phyloP scores from a whole-genome alignment of 2,888 invertebrate genomes.

The Baronia brevicornis region DNA sequence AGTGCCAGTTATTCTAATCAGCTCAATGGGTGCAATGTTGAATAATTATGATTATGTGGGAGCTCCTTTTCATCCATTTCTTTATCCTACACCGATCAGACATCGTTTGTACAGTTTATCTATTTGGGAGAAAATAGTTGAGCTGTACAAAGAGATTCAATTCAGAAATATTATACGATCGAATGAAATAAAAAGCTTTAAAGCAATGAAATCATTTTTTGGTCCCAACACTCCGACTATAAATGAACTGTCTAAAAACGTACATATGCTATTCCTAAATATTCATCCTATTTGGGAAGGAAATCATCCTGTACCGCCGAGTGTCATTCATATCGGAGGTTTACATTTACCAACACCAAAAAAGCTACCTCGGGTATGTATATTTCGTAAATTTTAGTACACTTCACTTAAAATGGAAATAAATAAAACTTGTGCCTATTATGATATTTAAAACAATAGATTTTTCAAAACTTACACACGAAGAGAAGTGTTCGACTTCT shows the following conservation, averaged over 20 bases:
- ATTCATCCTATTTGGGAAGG: conserved; percentile 40
- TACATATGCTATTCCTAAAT: conserved; percentile 48
- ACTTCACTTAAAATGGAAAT: neutral
- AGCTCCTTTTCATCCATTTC: conserved; percentile 21
- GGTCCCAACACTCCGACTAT: conserved; percentile 26
- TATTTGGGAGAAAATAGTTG: conserved; percentile 29
- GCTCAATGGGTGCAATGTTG: conserved; percentile 29
- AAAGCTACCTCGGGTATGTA: conserved; percentile 41
- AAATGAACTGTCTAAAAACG: conserved; percentile 24
- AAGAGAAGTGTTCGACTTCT: too few species aligned
- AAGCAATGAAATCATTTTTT: conserved; percentile 21
- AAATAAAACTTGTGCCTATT: too few species aligned
- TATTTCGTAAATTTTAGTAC: neutral
- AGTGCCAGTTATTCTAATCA: conserved; percentile 37
- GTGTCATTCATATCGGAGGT: conserved; percentile 48
- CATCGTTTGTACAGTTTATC: conserved; percentile 24
- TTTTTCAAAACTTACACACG: too few species aligned
- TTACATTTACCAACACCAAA: conserved; percentile 37
- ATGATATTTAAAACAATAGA: too few species aligned
- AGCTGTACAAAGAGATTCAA: conserved; percentile 18
- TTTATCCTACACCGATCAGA: conserved; percentile 21
- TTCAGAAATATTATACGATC: conserved; percentile 6
- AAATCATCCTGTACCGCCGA: conserved; percentile 47
- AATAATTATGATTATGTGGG: conserved; percentile 25
- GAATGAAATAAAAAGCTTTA: conserved; percentile 16